Base-by-base conservation (phyloP, 2,888 invertebrate species). In the Tachina fera region DNA sequence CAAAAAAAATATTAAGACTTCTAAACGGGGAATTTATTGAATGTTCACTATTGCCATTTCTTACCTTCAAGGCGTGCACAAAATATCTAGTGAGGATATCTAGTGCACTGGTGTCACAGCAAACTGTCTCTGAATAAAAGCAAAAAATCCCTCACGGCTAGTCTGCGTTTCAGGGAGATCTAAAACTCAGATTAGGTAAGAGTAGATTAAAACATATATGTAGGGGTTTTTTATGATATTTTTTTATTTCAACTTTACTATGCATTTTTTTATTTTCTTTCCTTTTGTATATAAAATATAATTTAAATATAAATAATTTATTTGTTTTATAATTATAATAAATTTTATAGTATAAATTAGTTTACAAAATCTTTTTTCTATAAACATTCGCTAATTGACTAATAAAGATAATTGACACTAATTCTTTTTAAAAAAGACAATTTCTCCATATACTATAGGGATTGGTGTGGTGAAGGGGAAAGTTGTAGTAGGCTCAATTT, bases 381-480 rank as follows among this genome's bases (percentile, higher is more conserved):
- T 83, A 87, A 87, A 88, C 89, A 90, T 90, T 90, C 89, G 90
- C 91, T 91, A 90, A 90, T 90, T 90, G 90, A 90, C 90, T 90
- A 91, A 90, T 87, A 83, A 72, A 65, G 39, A 71, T 77, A 84
- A 81, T 84, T 80, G 74, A 61, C 10, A 19, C 67, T 82, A 51
- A 5, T 61, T 68, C 16, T 68, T n/a, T 53, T 72, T 14, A 16
- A 39, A 19, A 47, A 39, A 45, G 14, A 61, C 43, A 39, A 63
- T 51, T 41, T 22, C 63, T 39, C 47, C 51, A 74, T 74, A 74
- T 74, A 74, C 74, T 31, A 31, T 31, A 31, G 31, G 31, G 31
- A 31, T 31, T 5, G 31, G 1, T 31, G 31, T n/a, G n/a, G n/a
- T n/a, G n/a, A n/a, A 31, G 6, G 31, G 31, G 31, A 6, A 31